Conservation (phyloP, 1,140 invertebrate genomes). For the Ooceraea biroi region DNA sequence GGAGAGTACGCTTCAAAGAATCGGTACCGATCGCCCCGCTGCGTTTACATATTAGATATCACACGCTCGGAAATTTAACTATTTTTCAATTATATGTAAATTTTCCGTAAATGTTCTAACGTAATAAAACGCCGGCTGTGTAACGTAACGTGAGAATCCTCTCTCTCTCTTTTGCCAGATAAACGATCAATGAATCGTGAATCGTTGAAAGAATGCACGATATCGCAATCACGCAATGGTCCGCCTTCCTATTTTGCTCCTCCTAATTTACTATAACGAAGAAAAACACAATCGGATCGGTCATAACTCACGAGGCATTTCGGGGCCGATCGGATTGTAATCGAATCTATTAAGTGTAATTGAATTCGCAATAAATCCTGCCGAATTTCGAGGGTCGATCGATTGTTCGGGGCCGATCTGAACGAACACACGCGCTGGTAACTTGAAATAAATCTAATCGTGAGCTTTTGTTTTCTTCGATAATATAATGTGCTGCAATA, state of each 20-base stretch:
- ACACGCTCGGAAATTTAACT: background rate
- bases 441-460: constrained; percentile 58
- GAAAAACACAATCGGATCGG: constrained; percentile 49
- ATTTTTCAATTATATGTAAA: background rate
- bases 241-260: background rate
- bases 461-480: constrained; percentile 52
- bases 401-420: constrained; percentile 58
- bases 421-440: constrained; percentile 34
- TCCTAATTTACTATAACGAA: constrained; percentile 36
- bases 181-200: background rate
- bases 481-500: constrained; percentile 35
- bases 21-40: background rate
- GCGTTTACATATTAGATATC: constrained; percentile 1
- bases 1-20: background rate
- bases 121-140: background rate
- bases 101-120: no score
- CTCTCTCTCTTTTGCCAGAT: background rate
- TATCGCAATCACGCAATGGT: background rate
- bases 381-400: constrained; percentile 50
- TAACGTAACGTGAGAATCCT: background rate
- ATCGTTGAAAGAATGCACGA: background rate
- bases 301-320: constrained; percentile 55
- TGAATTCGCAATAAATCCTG: constrained; percentile 62
- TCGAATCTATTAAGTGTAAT: constrained; percentile 63
- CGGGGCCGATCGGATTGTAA: constrained; percentile 54